phyloP scores from a whole-genome alignment of 2,113 vertebrate species.

The Brachyhypopomus gauderio region DNA sequence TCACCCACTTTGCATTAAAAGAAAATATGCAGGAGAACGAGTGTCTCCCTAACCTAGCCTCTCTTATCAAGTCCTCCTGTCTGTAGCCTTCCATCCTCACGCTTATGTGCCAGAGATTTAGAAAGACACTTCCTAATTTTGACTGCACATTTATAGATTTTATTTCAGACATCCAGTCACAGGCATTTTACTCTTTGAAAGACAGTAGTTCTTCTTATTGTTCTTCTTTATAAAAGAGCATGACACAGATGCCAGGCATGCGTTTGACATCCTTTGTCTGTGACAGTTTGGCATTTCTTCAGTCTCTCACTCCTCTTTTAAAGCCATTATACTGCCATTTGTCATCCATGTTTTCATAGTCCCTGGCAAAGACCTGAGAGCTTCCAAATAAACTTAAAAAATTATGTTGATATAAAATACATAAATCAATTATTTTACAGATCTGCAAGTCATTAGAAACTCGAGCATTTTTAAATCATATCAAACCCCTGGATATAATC shows the following conservation, averaged over 20 bases:
- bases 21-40: slow-evolving; percentile 13
- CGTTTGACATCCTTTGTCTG: background rate
- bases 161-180: background rate
- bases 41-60: background rate
- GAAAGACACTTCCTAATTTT: background rate
- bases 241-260: background rate
- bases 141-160: background rate
- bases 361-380: background rate
- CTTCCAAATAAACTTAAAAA: background rate
- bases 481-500: background rate
- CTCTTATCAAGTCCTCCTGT: background rate
- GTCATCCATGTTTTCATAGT: background rate
- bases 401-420: background rate
- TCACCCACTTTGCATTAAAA: slow-evolving; percentile 18
- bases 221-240: background rate
- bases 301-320: too few species aligned
- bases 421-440: background rate
- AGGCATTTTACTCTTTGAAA: background rate
- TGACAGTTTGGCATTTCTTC: background rate
- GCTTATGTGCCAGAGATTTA: background rate
- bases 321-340: background rate
- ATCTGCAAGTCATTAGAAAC: background rate
- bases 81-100: background rate
- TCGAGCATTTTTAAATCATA: background rate
- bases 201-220: background rate